Base-by-base conservation (phyloP, 1,140 invertebrate species). In the Drosophila auraria region DNA sequence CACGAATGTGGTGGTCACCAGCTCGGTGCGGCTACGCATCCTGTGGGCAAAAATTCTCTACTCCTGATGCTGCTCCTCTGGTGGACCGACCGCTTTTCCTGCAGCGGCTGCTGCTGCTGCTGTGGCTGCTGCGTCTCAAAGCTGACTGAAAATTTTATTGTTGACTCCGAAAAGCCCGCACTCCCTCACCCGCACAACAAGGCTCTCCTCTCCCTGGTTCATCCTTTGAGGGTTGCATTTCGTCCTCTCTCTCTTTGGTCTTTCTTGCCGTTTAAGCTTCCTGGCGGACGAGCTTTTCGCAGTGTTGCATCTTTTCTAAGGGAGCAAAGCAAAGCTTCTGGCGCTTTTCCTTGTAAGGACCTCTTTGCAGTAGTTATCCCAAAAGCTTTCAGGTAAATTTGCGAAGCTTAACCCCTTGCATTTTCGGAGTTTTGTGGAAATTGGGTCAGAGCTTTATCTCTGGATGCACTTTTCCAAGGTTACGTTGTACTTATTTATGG, bases 21-120 rank as follows among this genome's bases (percentile, higher is more conserved):
- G 64, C 64, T 93, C 92, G 36, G 92, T 93, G 63, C 92, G 92
- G 90, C 92, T 93, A 58, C 92, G 92, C 92, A 93, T 93, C 65
- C 44, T 45, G 17, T 23, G 33, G n/a, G 33, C 15, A 63, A 66
- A 58, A 50, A 64, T 70, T 73, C 40, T 45, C 50, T 50, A 64
- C 61, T 49, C 33, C 62, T 70, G 40, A 27, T 53, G 38, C 30
- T 62, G 66, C 49, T 59, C 20, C 54, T 38, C 25, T 64, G 38
- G 38, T 59, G 57, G 54, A 20, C 17, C 17, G 57, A 65, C 63
- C 38, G 47, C 15, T 65, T 68, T 42, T 60, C 70, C 54, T 73
- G 70, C 70, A 72, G 68, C 70, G 23, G 30, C 14, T 45, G 59
- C 64, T 65, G 45, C 15, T 62, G 45, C 66, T 73, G 70, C 70